phyloP scores from a whole-genome alignment of 2,888 invertebrate genomes.

The Pharmacophagus antenor region DNA sequence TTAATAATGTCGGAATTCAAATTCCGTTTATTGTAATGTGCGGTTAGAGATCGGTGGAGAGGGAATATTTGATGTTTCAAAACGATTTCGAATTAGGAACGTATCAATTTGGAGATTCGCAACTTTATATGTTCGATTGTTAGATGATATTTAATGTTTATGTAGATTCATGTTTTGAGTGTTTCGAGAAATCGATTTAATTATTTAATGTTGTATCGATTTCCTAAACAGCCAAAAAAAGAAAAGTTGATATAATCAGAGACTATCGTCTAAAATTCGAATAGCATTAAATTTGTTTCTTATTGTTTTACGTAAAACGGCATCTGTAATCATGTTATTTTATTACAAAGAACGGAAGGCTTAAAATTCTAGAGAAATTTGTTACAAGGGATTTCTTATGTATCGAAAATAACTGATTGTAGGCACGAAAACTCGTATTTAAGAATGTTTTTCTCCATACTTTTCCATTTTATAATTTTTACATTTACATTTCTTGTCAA shows the following conservation, averaged over 20 bases:
- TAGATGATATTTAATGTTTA: slow-evolving; percentile 46
- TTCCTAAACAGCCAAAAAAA: slow-evolving; percentile 13
- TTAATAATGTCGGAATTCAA: slow-evolving; percentile 41
- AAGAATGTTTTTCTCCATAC: slow-evolving; percentile 9
- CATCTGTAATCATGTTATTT: slow-evolving; percentile 19
- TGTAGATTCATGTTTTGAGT: slow-evolving; percentile 40
- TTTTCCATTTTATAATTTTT: neutral
- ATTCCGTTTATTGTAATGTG: slow-evolving; percentile 53
- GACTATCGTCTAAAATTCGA: slow-evolving; percentile 21
- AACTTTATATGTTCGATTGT: slow-evolving; percentile 44
- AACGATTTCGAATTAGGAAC: slow-evolving; percentile 59
- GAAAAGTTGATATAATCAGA: slow-evolving; percentile 13
- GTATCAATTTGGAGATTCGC: slow-evolving; percentile 54
- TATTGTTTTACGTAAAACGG: slow-evolving; percentile 5
- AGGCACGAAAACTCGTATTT: slow-evolving; percentile 24
- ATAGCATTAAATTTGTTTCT: slow-evolving; percentile 16
- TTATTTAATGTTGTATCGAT: slow-evolving; percentile 27
- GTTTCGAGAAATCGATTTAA: slow-evolving; percentile 39
- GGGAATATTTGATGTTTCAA: slow-evolving; percentile 47
- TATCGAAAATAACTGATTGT: slow-evolving; percentile 26
- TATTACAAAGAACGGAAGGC: slow-evolving; percentile 14
- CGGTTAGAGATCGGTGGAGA: slow-evolving; percentile 40
- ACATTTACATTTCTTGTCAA: neutral
- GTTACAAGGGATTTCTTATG: slow-evolving; percentile 18
- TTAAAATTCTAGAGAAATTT: slow-evolving; percentile 17